Evolutionary conservation across 2,888 invertebrate genomes (phyloP).

Genomic region (Glyphotaelius pellucidus): DNA sequence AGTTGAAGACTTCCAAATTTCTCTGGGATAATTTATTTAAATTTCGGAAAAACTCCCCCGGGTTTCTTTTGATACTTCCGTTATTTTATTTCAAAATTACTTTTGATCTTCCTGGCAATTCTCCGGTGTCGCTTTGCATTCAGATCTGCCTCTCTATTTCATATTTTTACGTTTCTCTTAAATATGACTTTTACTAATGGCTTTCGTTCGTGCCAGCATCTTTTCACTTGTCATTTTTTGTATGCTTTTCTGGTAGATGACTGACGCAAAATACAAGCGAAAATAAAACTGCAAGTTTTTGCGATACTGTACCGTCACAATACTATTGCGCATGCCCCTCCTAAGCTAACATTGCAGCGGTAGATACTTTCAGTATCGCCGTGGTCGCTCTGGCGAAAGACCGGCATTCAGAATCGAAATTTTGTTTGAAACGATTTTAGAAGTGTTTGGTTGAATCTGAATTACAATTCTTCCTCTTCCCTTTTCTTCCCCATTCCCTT

Average conservation of each 20-base stretch:
- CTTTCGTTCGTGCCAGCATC: not conserved
- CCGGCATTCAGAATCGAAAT: too few species aligned
- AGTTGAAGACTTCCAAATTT: not conserved
- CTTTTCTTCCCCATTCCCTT: too few species aligned
- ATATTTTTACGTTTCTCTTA: constrained; percentile 5
- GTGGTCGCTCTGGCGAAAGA: too few species aligned
- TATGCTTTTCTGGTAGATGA: not conserved
- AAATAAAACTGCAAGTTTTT: too few species aligned
- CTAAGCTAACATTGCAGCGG: too few species aligned
- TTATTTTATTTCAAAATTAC: constrained; percentile 23
- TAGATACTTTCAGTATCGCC: too few species aligned
- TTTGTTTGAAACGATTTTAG: too few species aligned
- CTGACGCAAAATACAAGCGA: not conserved
- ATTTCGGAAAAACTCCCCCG: not conserved
- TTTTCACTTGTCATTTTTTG: not conserved
- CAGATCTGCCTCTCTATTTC: not conserved
- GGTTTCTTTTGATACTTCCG: not conserved
- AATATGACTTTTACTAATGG: not conserved
- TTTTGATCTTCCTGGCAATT: not conserved
- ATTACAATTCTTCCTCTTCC: too few species aligned
- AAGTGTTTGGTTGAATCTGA: too few species aligned
- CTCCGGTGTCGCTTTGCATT: not conserved
- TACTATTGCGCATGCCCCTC: too few species aligned
- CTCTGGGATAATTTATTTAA: not conserved
- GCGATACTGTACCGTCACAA: too few species aligned